Evolutionary conservation across 2,113 vertebrate species (phyloP).

Genomic region (Actenoides lindsayi): DNA sequence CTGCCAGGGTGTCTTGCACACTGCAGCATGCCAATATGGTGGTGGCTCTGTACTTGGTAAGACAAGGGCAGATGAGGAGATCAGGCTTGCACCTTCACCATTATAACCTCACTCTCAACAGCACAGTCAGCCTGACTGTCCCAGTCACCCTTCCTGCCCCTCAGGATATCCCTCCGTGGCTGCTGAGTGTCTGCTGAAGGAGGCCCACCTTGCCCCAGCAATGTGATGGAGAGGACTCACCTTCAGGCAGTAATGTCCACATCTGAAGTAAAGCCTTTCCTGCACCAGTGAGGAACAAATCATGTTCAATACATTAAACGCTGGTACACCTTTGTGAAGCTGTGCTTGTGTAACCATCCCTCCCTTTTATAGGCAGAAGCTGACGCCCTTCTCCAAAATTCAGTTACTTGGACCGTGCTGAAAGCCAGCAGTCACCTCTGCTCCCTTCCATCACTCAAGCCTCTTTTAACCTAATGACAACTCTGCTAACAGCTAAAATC

Average conservation of each 20-base stretch:
- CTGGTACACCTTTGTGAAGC: background rate
- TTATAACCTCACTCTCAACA: background rate
- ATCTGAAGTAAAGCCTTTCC: background rate
- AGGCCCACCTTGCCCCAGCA: background rate
- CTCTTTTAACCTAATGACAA: constrained; percentile 48
- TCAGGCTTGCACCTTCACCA: background rate
- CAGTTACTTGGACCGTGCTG: background rate
- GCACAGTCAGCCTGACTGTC: accelerated
- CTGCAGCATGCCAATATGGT: background rate
- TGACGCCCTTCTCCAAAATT: background rate
- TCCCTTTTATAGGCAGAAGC: background rate
- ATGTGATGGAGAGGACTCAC: background rate
- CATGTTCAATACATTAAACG: background rate
- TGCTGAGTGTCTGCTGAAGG: background rate
- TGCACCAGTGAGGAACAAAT: background rate
- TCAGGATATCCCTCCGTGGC: background rate
- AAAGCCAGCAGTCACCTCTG: constrained; percentile 20
- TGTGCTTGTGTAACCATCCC: background rate
- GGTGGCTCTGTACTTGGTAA: background rate
- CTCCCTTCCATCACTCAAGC: background rate
- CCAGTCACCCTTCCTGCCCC: background rate
- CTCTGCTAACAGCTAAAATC: constrained; percentile 47
- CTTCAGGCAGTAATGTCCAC: background rate
- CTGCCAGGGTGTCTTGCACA: no score
- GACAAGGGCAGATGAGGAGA: background rate